A percentile compares a stretch with the other conserved stretches of the same genome.
Evolutionary conservation across 1,140 invertebrate species (phyloP).

Genomic region (Chymomyza costata): DNA sequence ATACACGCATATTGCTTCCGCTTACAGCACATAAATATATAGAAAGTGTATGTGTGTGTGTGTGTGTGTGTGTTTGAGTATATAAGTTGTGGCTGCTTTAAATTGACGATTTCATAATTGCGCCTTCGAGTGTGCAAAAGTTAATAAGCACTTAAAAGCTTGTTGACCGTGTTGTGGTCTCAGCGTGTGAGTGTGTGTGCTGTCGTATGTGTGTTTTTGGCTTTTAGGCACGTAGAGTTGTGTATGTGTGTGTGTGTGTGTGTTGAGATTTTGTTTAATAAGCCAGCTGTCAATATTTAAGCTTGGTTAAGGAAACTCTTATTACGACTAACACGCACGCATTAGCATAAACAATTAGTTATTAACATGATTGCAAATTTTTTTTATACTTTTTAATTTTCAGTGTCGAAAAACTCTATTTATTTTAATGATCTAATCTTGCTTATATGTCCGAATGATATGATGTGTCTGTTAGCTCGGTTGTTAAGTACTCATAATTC

Average conservation of each 20-base stretch:
- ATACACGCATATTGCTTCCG: neutral
- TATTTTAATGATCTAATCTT: no score
- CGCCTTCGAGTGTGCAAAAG: conserved; percentile 63
- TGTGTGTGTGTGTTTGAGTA: conserved; percentile 23
- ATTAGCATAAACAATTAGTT: no score
- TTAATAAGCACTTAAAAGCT: conserved; percentile 66
- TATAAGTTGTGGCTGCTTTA: conserved; percentile 50
- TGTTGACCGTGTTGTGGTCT: conserved; percentile 7
- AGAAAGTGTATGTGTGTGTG: neutral
- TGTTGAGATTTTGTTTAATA: conserved; percentile 26
- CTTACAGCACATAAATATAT: neutral
- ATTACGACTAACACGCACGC: no score
- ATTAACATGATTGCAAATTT: no score
- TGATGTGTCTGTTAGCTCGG: no score
- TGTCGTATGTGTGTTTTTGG: conserved; percentile 3
- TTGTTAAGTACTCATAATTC: no score
- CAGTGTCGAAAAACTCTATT: no score
- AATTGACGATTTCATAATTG: conserved; percentile 72
- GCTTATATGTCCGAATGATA: no score
- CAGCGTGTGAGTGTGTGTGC: conserved; percentile 2
- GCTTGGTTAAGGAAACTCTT: no score
- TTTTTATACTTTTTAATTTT: no score
- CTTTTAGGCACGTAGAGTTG: conserved; percentile 30
- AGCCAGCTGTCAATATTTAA: conserved; percentile 36
- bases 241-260: conserved; percentile 22